These are phyloP conservation scores for Chlamydotis undulata DNA, from an alignment of 2,113 vertebrate genomes.

Conservation along the genomic window DNA sequence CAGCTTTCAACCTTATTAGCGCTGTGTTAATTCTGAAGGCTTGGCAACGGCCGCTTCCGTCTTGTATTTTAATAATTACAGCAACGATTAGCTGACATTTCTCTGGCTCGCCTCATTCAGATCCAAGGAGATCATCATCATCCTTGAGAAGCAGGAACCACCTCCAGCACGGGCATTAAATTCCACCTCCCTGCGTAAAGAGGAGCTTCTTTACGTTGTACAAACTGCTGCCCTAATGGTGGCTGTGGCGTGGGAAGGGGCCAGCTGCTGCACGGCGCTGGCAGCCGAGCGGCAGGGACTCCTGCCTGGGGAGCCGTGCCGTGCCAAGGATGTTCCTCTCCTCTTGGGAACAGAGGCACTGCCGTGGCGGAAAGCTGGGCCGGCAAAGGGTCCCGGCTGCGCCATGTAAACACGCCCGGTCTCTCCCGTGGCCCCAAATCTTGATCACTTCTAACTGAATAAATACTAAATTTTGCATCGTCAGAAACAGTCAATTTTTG, in stretches of 20 bases:
- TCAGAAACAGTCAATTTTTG: background rate
- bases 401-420: rapidly evolving
- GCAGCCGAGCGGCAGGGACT: background rate
- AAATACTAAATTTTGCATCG: background rate
- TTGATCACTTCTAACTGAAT: background rate
- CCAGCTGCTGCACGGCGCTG: background rate
- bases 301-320: background rate
- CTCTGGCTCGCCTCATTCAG: background rate
- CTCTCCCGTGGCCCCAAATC: background rate
- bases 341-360: background rate
- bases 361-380: background rate
- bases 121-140: background rate
- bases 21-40: background rate
- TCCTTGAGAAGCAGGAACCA: background rate
- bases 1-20: background rate
- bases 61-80: background rate
- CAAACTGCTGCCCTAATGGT: background rate
- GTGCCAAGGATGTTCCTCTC: background rate
- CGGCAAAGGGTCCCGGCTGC: background rate
- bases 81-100: background rate
- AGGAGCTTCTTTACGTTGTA: background rate
- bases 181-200: background rate
- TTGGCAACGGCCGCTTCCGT: rapidly evolving
- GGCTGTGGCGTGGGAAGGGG: background rate
- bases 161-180: background rate